Evolutionary conservation across 1,140 invertebrate species (phyloP).

Genomic region (Eumaeus atala): DNA sequence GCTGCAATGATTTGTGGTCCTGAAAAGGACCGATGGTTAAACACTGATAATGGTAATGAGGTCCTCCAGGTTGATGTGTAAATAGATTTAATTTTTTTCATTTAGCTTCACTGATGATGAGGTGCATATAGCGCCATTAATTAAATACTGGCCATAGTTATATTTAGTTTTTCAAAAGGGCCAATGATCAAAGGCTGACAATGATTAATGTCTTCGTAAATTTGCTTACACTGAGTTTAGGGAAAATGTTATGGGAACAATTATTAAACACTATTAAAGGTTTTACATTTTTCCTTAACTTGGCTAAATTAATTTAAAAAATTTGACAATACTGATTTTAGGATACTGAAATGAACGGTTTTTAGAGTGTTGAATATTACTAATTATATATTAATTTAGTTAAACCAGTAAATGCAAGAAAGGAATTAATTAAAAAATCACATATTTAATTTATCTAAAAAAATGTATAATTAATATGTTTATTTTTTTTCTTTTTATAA

Average conservation of each 20-base stretch:
- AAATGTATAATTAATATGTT: no score
- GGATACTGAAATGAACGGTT: no score
- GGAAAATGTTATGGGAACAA: slow-evolving; percentile 19
- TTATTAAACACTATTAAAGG: background rate
- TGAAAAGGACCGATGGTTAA: slow-evolving; percentile 18
- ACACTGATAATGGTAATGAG: slow-evolving; percentile 1
- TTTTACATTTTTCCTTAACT: background rate
- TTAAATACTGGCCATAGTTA: background rate
- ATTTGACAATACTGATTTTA: no score
- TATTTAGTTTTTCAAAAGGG: slow-evolving; percentile 10
- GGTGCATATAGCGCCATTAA: background rate
- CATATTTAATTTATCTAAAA: no score
- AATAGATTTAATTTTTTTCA: no score
- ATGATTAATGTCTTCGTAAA: background rate
- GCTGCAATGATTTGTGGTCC: slow-evolving; percentile 11
- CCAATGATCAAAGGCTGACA: slow-evolving; percentile 2
- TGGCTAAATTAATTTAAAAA: no score
- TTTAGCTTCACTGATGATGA: background rate
- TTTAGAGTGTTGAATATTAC: no score
- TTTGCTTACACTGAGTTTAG: slow-evolving; percentile 12
- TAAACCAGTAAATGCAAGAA: no score
- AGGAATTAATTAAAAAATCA: no score
- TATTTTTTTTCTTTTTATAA: no score
- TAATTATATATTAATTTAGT: no score
- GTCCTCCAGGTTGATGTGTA: no score